These are phyloP conservation scores for Artibeus jamaicensis DNA, from an alignment of 2,797 vertebrate genomes.

Conservation along the genomic window DNA sequence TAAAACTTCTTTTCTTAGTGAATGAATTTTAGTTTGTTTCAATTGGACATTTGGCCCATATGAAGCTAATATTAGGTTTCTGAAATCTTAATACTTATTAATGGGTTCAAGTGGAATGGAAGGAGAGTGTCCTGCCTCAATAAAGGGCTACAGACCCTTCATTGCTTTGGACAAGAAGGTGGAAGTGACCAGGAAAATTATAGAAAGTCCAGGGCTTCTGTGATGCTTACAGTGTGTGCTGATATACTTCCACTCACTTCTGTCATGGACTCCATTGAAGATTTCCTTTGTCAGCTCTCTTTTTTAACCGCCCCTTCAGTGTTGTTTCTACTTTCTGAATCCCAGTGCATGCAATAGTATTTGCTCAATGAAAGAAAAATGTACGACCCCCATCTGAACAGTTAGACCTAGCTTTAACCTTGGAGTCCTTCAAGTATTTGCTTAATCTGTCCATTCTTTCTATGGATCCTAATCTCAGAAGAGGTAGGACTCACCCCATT, in stretches of 20 bases:
- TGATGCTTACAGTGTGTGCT: neutral
- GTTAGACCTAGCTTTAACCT: neutral
- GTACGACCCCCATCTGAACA: neutral
- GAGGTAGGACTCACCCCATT: neutral
- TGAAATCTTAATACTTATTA: neutral
- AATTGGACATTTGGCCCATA: neutral
- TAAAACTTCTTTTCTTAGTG: neutral
- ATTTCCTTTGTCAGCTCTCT: neutral
- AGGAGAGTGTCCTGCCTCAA: neutral
- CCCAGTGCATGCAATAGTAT: neutral
- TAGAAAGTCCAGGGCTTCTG: neutral
- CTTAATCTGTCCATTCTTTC: neutral
- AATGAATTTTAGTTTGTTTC: neutral
- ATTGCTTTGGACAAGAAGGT: neutral
- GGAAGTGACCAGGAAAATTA: neutral
- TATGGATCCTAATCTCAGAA: neutral
- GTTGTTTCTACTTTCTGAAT: neutral
- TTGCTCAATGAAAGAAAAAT: neutral
- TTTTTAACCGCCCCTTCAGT: neutral
- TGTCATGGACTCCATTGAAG: neutral
- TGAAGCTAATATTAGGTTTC: neutral
- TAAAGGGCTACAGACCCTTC: neutral
- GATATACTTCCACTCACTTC: neutral
- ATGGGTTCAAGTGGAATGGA: rapidly evolving
- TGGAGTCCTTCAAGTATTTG: neutral